Evolutionary conservation across 1,140 invertebrate genomes (phyloP).

Genomic region (Pygmarrhopalites habei): DNA sequence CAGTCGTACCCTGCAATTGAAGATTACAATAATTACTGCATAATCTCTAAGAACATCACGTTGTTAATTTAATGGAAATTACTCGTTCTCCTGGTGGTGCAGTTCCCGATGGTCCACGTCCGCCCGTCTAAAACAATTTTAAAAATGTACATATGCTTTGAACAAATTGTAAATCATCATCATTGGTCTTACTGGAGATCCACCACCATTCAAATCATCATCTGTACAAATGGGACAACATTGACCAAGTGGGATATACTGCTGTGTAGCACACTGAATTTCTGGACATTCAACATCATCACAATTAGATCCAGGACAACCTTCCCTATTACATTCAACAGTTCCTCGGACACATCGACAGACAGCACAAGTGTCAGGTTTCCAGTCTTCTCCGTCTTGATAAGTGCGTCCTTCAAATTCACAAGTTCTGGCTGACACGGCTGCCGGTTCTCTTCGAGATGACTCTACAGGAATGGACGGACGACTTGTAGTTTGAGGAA

Average conservation of each 20-base stretch:
- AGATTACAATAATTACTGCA: constrained; percentile 7
- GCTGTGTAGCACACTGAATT: constrained; percentile 45
- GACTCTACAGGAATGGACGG: not conserved
- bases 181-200: not conserved
- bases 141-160: not conserved
- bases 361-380: constrained; percentile 55
- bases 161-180: not conserved
- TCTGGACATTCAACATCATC: constrained; percentile 46
- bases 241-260: constrained; percentile 50
- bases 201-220: constrained; percentile 20
- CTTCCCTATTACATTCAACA: constrained; percentile 50
- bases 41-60: not conserved
- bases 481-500: not conserved
- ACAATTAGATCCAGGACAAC: constrained; percentile 42
- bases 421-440: constrained; percentile 40
- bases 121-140: not conserved
- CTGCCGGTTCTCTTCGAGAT: not conserved
- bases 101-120: constrained; percentile 10
- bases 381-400: constrained; percentile 56
- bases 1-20: constrained; percentile 47
- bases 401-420: constrained; percentile 50
- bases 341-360: constrained; percentile 54
- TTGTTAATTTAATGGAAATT: constrained; percentile 1
- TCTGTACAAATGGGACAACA: constrained; percentile 50
- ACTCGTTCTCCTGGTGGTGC: constrained; percentile 31